phyloP scores from a whole-genome alignment of 1,140 invertebrate genomes.

The Lasioglossum albipes region DNA sequence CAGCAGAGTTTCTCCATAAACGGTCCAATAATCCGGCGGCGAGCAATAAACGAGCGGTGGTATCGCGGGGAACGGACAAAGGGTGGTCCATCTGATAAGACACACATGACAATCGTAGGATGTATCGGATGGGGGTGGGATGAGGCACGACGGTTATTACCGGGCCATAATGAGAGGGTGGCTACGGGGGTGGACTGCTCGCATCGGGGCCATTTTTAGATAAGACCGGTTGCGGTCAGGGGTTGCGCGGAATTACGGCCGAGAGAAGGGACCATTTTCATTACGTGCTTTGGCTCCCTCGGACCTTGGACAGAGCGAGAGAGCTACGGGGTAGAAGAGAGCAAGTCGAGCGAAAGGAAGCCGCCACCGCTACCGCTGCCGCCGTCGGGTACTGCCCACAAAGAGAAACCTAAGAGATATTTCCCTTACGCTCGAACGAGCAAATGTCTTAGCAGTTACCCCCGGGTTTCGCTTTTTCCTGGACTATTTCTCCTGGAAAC shows the following conservation, averaged over 20 bases:
- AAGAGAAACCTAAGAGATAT: conserved; percentile 43
- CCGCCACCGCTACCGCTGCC: background rate
- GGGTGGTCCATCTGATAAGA: conserved; percentile 38
- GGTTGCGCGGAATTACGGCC: conserved; percentile 68
- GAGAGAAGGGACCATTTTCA: conserved; percentile 70
- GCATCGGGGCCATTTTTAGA: conserved; percentile 66
- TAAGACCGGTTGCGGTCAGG: conserved; percentile 68
- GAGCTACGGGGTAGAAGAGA: too few species aligned
- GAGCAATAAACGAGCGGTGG: conserved; percentile 22
- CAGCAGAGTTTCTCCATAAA: conserved; percentile 2
- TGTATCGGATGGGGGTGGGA: conserved; percentile 20
- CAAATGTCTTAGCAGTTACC: conserved; percentile 45
- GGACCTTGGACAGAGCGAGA: background rate
- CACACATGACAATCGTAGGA: conserved; percentile 21
- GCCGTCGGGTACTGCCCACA: background rate
- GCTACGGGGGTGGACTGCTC: conserved; percentile 31
- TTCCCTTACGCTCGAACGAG: conserved; percentile 37
- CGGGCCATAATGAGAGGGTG: conserved; percentile 46
- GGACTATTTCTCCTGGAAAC: background rate
- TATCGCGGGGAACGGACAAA: conserved; percentile 9
- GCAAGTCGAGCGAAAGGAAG: background rate
- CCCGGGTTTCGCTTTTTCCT: conserved; percentile 18
- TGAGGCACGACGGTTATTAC: conserved; percentile 53
- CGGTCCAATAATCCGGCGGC: conserved; percentile 28
- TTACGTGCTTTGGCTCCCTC: conserved; percentile 61